Base-by-base conservation (phyloP, 2,113 vertebrate species). In the Zootoca vivipara region DNA sequence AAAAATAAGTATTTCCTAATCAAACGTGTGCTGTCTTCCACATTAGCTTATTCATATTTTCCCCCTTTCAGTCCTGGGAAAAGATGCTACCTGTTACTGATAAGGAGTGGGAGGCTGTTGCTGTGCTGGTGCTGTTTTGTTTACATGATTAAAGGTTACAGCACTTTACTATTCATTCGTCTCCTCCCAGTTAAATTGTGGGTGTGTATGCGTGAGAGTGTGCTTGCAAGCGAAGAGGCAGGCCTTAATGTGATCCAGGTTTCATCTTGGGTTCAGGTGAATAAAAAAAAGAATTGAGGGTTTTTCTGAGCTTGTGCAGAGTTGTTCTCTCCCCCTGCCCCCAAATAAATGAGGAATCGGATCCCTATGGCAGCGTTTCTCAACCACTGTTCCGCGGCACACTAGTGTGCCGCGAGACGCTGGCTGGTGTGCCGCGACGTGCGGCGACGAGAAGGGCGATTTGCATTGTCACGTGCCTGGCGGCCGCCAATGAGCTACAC, bases 141-240 rank as follows among this genome's bases (percentile, higher is more conserved):
- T 64, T 82, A n/a, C 86, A 82, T 35, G 52, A 82, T 87, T 82
- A 82, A 42, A 12, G 52, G 20, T 33, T 73, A 69, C 52, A 87
- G 28, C 10, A 13, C 33, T 62, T 87, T 33, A 40, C 78, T 42
- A 64, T 62, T 35, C 74, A 67, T 30, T 70, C 2, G 9, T 67
- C 26, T 78, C 62, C 62, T 78, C 85, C 62, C 38, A 67, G 22
- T 6, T 67, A 78, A 82, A 74, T 13, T 38, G 58, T 5, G 64
- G 26, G 78, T 62, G 70, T 82, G 52, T 5, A 9, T 62, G 10
- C 16, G 10, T 35, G 8, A 40, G 30, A 46, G 28, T 64, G 10
- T 56, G 42, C 8, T n/a, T 42, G 72, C 5, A 85, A 74, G n/a
- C 16, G 20, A 33, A 73, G 35, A 56, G 33, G 67, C 7, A 64